Base-by-base conservation (phyloP, 2,113 vertebrate species). In the Cervus canadensis region DNA sequence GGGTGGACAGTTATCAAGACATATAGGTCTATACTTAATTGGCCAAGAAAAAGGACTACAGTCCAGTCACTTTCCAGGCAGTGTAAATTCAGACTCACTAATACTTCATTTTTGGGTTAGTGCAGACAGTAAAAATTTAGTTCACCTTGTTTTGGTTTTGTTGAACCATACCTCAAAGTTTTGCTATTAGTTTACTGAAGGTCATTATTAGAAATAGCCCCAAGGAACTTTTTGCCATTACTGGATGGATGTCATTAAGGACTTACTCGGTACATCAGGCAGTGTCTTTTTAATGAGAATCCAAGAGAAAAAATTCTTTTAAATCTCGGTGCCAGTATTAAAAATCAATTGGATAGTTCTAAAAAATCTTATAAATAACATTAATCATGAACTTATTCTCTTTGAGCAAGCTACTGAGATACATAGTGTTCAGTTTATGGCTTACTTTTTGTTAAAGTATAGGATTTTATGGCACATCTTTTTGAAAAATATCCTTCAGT, bases 101-200 rank as follows among this genome's bases (percentile, higher is more conserved):
- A 36, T 36, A 40, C 15, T 83, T 71, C 71, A 89, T 54, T 93
- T 95, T 40, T 0, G 26, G 36, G 40, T 89, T 74, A 71, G 79
- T 25, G 9, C 10, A 71, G 64, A 67, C 21, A 83, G 11, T 79
- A 95, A 79, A 83, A 89, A 62, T 94, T 96, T 78, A 87, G 62
- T 26, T 90, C 17, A 93, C 2, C 30, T 57, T 86, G 40, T 48
- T 97, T 97, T 95, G 52, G n/a, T 94, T 94, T 91, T 59, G n/a
- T n/a, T 92, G 26, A 94, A 83, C 33, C 94, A 3, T 79, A 33
- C 59, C n/a, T 81, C 45, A 93, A 74, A 94, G 21, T 40, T 87
- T 96, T 92, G 84, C 48, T 82, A 14, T 81, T 86, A 45, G 36
- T 62, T 79, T 92, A 48, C 52, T 82, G 48, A 97, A 85, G 25